Evolutionary conservation across 2,888 invertebrate genomes (phyloP).

Genomic region (Phragmatobia fuliginosa): DNA sequence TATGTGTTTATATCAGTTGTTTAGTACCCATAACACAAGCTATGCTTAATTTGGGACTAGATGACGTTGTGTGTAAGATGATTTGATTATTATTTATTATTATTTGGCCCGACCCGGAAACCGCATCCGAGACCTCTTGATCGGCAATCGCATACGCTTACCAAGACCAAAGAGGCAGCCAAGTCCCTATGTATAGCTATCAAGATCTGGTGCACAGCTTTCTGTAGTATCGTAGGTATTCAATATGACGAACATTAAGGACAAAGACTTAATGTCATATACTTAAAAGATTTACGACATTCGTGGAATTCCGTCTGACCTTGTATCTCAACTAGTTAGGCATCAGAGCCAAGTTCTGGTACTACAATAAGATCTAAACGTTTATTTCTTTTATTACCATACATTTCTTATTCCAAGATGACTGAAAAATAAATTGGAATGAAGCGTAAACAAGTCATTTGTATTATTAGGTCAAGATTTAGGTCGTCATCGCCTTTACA

Average conservation of each 20-base stretch:
- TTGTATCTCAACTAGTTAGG: background rate
- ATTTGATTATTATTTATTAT: too few relatives aligned
- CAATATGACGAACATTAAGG: background rate
- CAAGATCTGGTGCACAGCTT: background rate
- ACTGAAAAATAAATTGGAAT: constrained; percentile 22
- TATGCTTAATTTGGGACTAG: too few relatives aligned
- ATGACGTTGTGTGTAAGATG: too few relatives aligned
- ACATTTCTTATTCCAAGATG: constrained; percentile 23
- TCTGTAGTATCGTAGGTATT: background rate
- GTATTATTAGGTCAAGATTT: constrained; percentile 25
- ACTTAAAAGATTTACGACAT: background rate
- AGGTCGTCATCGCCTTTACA: background rate
- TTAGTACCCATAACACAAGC: too few relatives aligned
- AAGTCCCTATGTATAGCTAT: background rate
- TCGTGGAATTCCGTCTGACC: background rate
- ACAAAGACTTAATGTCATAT: background rate
- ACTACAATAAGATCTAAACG: constrained; percentile 4
- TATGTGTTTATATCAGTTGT: too few relatives aligned
- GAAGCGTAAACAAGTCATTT: constrained; percentile 18
- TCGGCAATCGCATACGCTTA: too few relatives aligned
- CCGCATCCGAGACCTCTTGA: too few relatives aligned
- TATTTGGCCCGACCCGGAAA: too few relatives aligned
- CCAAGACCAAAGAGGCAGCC: too few relatives aligned
- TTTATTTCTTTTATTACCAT: constrained; percentile 34
- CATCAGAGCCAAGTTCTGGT: background rate